Percentiles rank a stretch among this genome's conserved stretches.
phyloP scores from a whole-genome alignment of 2,888 invertebrate genomes.

The Nebria brevicollis region DNA sequence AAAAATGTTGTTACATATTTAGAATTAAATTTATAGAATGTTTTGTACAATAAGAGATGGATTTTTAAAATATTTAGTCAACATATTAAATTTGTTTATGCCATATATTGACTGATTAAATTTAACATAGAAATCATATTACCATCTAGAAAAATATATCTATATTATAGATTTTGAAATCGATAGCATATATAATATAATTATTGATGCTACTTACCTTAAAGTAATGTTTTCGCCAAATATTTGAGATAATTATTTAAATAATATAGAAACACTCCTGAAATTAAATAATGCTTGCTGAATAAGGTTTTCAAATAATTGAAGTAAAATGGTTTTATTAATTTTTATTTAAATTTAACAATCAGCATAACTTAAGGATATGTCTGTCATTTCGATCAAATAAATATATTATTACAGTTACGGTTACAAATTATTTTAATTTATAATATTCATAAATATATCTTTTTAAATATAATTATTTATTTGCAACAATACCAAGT shows the following conservation, averaged over 20 bases:
- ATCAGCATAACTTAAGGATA: constrained; percentile 1
- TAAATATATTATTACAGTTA: constrained; percentile 1
- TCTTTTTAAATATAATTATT: constrained; percentile 1
- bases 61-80: too few relatives aligned
- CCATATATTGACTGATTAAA: too few relatives aligned
- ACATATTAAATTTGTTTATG: too few relatives aligned
- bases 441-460: background rate
- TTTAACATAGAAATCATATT: too few relatives aligned
- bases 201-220: too few relatives aligned
- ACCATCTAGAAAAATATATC: too few relatives aligned
- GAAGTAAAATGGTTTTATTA: background rate
- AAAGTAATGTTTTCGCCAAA: too few relatives aligned
- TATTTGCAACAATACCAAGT: background rate
- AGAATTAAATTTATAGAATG: background rate
- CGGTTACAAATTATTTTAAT: background rate
- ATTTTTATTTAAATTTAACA: constrained; percentile 1
- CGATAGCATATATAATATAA: too few relatives aligned
- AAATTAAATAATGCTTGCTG: background rate
- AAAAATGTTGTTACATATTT: background rate
- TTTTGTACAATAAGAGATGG: too few relatives aligned
- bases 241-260: too few relatives aligned
- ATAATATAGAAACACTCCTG: background rate
- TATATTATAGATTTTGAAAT: too few relatives aligned
- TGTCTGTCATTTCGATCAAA: constrained; percentile 1
- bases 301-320: too few relatives aligned